Evolutionary conservation across 2,888 invertebrate species (phyloP).

Genomic region (Ariolimax columbianus): DNA sequence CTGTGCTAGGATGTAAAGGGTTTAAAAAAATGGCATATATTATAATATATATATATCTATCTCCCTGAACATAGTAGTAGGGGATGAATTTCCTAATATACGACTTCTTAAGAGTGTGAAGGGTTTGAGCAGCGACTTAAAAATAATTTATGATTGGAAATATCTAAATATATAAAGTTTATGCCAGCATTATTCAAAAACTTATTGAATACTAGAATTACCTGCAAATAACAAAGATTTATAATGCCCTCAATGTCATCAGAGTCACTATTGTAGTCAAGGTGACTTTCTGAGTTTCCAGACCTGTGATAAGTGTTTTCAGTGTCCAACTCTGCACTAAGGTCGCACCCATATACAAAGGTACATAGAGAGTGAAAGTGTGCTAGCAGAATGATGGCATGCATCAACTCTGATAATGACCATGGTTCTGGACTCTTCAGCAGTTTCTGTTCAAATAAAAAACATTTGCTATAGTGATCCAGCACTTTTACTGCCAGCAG

Average conservation of each 20-base stretch:
- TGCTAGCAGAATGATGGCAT: constrained; percentile 89
- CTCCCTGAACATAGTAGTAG: too few species aligned
- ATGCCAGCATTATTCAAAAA: neutral
- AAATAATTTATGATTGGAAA: neutral
- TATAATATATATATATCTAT: too few species aligned
- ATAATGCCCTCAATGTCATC: constrained; percentile 14
- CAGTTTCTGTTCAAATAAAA: constrained; percentile 68
- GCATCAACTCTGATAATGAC: constrained; percentile 90
- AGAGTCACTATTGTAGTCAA: constrained; percentile 18
- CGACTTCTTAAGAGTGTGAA: too few species aligned
- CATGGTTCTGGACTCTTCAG: constrained; percentile 74
- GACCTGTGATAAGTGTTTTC: constrained; percentile 60
- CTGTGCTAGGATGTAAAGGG: too few species aligned
- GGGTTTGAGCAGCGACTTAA: too few species aligned
- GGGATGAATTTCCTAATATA: too few species aligned
- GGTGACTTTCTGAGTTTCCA: constrained; percentile 30
- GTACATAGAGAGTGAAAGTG: constrained; percentile 92
- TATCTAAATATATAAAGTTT: neutral
- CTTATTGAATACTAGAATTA: neutral
- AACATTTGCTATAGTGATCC: neutral
- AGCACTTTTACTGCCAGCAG: neutral
- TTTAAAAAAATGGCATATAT: too few species aligned
- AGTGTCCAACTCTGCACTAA: constrained; percentile 74
- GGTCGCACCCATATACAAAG: constrained; percentile 91
- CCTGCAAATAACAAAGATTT: constrained; percentile 7